Percentiles rank a stretch among this genome's conserved stretches.
phyloP scores from a whole-genome alignment of 2,797 vertebrate genomes.

The Pristis pectinata region DNA sequence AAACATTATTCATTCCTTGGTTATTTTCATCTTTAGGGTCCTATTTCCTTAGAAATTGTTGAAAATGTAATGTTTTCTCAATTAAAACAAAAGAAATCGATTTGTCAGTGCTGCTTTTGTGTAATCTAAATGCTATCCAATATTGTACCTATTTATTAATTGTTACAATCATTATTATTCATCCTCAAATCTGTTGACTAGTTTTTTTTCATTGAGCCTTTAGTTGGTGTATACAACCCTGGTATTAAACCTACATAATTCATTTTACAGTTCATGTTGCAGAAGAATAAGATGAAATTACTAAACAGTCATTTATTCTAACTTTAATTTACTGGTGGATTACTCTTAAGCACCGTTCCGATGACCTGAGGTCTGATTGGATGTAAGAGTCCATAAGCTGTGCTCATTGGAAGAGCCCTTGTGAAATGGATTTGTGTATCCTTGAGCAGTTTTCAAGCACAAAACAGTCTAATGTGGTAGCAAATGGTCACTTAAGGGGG shows the following conservation, averaged over 20 bases:
- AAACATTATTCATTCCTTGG: background rate
- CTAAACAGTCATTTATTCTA: too few species aligned
- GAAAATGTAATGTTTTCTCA: background rate
- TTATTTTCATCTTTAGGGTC: constrained; percentile 17
- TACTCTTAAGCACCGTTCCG: background rate
- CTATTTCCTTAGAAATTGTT: background rate
- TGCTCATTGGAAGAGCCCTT: background rate
- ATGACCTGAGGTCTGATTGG: background rate
- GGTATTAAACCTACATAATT: background rate
- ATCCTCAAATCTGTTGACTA: background rate
- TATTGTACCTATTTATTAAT: background rate
- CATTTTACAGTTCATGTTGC: background rate
- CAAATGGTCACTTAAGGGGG: too few species aligned
- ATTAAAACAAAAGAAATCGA: background rate
- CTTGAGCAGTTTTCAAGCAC: background rate
- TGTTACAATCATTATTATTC: background rate
- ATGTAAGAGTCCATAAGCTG: background rate
- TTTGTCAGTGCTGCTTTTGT: background rate
- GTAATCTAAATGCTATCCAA: background rate
- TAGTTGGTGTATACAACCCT: background rate
- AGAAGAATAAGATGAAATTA: background rate
- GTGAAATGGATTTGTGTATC: background rate
- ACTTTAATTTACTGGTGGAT: background rate
- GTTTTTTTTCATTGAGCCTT: background rate
- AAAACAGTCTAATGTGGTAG: too few species aligned